These are phyloP conservation scores for Diploscapter pachys DNA, from an alignment of 1,140 invertebrate genomes.

Conservation along the genomic window DNA sequence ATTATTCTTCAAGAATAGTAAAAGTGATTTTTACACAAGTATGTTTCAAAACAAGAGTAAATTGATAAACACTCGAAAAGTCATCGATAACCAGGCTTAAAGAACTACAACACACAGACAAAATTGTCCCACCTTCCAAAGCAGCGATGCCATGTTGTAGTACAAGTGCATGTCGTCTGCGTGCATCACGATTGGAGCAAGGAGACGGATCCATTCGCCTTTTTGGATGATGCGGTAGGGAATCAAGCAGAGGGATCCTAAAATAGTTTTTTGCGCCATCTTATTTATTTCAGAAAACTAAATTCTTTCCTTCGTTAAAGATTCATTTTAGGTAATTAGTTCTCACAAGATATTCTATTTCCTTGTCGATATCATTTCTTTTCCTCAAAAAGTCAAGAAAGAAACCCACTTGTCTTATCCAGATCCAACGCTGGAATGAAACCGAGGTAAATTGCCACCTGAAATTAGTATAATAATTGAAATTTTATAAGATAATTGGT, in stretches of 20 bases:
- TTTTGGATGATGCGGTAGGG: slow-evolving; percentile 63
- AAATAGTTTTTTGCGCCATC: slow-evolving; percentile 60
- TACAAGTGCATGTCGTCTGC: slow-evolving; percentile 73
- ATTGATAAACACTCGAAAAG: no score
- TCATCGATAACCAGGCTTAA: no score
- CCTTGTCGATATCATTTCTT: no score
- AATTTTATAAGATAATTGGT: no score
- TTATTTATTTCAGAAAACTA: slow-evolving; percentile 47
- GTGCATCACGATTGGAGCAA: slow-evolving; percentile 69
- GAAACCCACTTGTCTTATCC: slow-evolving; percentile 59
- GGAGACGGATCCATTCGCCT: slow-evolving; percentile 66
- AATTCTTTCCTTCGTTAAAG: neutral
- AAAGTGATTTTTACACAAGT: no score
- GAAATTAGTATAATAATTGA: no score
- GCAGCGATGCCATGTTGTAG: slow-evolving; percentile 73
- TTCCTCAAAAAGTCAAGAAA: neutral
- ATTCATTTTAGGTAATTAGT: neutral
- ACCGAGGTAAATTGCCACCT: slow-evolving; percentile 57
- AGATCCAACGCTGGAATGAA: slow-evolving; percentile 39
- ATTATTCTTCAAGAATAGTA: no score
- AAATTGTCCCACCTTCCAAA: slow-evolving; percentile 66
- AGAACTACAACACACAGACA: no score
- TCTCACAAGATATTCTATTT: no score
- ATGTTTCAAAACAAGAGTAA: no score
- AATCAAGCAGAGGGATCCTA: slow-evolving; percentile 67